These are phyloP conservation scores for Apamea monoglypha DNA, from an alignment of 2,888 invertebrate species.

Conservation along the genomic window DNA sequence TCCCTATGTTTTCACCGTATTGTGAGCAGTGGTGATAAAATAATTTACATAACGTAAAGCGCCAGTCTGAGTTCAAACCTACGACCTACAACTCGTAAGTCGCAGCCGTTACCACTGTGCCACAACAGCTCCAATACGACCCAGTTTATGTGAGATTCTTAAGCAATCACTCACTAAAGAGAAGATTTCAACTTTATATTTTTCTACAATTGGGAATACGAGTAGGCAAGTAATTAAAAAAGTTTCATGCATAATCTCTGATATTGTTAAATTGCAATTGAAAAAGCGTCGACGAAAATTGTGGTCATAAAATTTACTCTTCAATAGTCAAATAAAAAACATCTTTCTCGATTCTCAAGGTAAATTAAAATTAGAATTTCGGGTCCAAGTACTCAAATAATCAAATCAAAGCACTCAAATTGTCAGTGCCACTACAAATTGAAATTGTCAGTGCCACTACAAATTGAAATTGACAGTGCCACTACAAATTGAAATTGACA, in stretches of 20 bases:
- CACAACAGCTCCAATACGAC: background rate
- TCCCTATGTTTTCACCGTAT: background rate
- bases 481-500: no score
- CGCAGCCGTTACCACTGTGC: no score
- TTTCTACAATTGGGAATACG: background rate
- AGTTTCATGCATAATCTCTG: background rate
- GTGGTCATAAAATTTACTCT: background rate
- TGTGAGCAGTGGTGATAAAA: no score
- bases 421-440: background rate
- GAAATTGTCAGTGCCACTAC: no score
- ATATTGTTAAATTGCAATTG: background rate
- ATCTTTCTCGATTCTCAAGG: background rate
- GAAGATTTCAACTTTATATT: background rate
- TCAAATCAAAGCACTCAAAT: background rate
- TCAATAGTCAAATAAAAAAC: background rate
- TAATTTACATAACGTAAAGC: no score
- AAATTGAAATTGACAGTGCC: no score
- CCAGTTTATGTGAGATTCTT: background rate
- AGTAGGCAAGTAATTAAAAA: background rate
- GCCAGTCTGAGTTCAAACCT: no score
- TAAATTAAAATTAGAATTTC: background rate
- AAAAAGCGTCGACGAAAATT: background rate
- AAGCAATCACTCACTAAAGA: background rate
- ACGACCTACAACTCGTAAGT: no score
- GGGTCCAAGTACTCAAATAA: background rate